Conservation (phyloP, 2,888 invertebrate genomes). For the Saturnia pavonia region DNA sequence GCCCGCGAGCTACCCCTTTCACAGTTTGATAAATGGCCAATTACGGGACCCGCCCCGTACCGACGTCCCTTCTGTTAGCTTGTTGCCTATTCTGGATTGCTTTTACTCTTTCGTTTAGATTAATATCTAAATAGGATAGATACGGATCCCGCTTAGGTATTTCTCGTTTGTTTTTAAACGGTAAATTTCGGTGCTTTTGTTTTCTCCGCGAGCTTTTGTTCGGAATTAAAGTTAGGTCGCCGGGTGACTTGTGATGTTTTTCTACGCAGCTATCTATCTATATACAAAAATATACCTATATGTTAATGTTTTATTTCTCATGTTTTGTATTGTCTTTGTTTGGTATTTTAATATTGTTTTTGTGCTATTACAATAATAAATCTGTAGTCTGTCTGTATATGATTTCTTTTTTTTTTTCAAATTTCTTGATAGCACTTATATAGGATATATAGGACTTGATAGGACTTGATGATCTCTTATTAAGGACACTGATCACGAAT, state of each 20-base stretch:
- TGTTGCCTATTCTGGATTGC: constrained; percentile 82
- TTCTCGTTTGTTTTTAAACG: constrained; percentile 79
- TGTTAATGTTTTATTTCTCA: background rate
- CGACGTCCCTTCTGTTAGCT: constrained; percentile 80
- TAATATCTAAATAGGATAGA: constrained; percentile 83
- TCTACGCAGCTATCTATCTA: background rate
- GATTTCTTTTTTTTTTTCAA: too few species aligned
- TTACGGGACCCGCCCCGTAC: constrained; percentile 75
- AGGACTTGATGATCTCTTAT: too few species aligned
- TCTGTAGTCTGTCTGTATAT: too few species aligned
- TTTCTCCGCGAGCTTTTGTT: constrained; percentile 63
- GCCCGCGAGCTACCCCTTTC: constrained; percentile 76
- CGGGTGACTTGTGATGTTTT: constrained; percentile 16
- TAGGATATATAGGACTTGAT: too few species aligned
- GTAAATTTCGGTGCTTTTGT: constrained; percentile 73
- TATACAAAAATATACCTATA: too few species aligned
- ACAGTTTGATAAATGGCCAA: constrained; percentile 83
- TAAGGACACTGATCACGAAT: too few species aligned
- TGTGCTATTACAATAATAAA: background rate
- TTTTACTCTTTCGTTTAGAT: constrained; percentile 82
- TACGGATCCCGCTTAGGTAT: constrained; percentile 80
- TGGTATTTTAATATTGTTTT: background rate
- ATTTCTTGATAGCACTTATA: too few species aligned
- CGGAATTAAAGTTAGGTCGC: constrained; percentile 33
- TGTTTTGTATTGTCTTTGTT: background rate